Conservation (phyloP, 2,113 vertebrate species). For the Paralichthys olivaceus region DNA sequence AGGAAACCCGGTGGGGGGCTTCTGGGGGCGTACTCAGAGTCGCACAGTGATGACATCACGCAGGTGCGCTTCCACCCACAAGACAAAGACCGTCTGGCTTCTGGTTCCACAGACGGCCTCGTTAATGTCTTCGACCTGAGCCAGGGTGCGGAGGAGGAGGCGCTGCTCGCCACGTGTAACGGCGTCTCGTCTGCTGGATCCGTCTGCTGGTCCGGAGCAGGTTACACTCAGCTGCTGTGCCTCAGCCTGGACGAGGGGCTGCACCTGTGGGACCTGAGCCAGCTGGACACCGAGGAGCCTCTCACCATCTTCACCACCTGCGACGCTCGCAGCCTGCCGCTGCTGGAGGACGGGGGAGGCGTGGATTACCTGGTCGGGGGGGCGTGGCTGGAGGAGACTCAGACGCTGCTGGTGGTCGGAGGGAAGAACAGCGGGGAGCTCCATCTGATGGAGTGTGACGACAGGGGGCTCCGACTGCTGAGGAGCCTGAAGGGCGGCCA, state of each 20-base stretch:
- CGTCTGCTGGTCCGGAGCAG: constrained; percentile 88
- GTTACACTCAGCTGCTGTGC: constrained; percentile 87
- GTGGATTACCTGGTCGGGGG: constrained; percentile 92
- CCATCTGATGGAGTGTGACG: constrained; percentile 85
- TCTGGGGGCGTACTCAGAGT: constrained; percentile 93
- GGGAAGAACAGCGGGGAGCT: constrained; percentile 85
- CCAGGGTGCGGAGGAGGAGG: constrained; percentile 88
- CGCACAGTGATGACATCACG: constrained; percentile 95
- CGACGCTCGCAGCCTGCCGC: constrained; percentile 81
- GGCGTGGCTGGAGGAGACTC: constrained; percentile 84
- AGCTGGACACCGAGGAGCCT: constrained; percentile 86
- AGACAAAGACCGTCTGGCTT: constrained; percentile 84
- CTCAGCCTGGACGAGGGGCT: constrained; percentile 91
- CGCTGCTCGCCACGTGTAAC: constrained; percentile 90
- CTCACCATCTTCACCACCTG: constrained; percentile 81
- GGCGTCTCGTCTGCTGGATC: constrained; percentile 87
- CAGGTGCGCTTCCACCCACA: constrained; percentile 91
- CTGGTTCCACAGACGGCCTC: constrained; percentile 91
- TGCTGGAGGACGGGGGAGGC: constrained; percentile 20
- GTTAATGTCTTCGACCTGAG: constrained; percentile 95
- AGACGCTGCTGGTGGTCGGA: constrained; percentile 86
- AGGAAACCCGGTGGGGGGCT: constrained; percentile 65
- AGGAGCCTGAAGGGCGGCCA: constrained; percentile 85
- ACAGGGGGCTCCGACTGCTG: constrained; percentile 75
- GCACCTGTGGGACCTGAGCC: constrained; percentile 91